Base-by-base conservation (phyloP, 37 sponge, comb jelly and placozoan species). In the Geodia barretti region DNA sequence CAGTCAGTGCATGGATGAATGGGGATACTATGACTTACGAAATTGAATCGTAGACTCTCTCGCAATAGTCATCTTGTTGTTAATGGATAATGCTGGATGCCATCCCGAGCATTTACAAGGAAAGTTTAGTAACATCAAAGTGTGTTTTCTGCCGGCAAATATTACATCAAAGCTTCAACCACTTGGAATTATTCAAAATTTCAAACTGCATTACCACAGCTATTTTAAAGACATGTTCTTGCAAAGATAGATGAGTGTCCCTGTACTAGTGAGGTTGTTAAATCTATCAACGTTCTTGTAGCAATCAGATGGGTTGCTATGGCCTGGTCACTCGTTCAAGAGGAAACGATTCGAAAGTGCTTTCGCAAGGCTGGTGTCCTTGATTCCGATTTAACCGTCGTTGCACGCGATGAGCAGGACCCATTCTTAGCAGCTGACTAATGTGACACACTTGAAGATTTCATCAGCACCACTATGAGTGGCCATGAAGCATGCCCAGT, bases 1-100 rank as follows among this genome's bases (percentile, higher is more conserved):
- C 65, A 79, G 75, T 73, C 90, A 89, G 84, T 39, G 84, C 84
- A 41, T 89, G 90, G 90, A 89, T 89, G 90, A 89, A 60, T 74
- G 85, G 85, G 31, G 80, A 78, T 24, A 78, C 84, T 25, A 38
- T 78, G 79, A 70, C 47, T 84, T 32, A 37, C 80, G 9, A 79
- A 83, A 59, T 38, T 89, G 17, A 89, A 89, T 64, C 25, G 59
- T 21, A 58, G 4, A 28, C 67, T 89, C 21, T 71, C 62, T n/a
- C 66, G 70, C 31, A 79, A 58, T 47, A 61, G 61, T 54, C 1
- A 42, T 88, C 71, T 39, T 88, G 21, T 64, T 88, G 37, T 41
- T 88, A 21, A 79, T 88, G 79, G 83, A 88, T 78, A 88, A 88
- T 75, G 83, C 89, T 40, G 88, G 77, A 4, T 92, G 92, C 62